Conservation (phyloP, 2,113 vertebrate species). For the Ceyx cyanopectus region DNA sequence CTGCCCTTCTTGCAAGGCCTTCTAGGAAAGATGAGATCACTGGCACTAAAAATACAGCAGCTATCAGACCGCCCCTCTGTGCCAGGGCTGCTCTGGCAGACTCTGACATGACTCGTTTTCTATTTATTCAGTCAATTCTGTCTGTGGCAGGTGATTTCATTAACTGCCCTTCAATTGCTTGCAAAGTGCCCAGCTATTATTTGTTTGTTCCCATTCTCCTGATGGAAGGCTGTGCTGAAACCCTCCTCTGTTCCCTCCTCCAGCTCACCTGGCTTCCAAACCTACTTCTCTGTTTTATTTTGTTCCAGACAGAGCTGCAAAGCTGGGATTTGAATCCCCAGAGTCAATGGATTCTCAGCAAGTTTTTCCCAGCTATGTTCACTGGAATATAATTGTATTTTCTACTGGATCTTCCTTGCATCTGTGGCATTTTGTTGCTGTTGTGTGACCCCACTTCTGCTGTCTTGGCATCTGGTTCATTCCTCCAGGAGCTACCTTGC, state of each 20-base stretch:
- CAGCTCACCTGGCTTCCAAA: fast-evolving
- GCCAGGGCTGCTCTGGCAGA: constrained; percentile 63
- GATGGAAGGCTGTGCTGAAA: background rate
- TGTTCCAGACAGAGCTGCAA: background rate
- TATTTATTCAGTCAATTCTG: constrained; percentile 36
- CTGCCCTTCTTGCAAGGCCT: constrained; percentile 54
- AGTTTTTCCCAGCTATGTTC: background rate
- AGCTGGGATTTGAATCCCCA: fast-evolving
- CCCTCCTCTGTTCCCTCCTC: background rate
- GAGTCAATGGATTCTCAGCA: background rate
- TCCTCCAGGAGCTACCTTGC: background rate
- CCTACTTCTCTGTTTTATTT: background rate
- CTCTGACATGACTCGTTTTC: constrained; percentile 35
- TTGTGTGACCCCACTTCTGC: background rate
- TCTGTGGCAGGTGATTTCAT: constrained; percentile 44
- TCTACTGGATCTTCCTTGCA: background rate
- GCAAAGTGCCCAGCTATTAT: background rate
- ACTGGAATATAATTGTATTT: background rate
- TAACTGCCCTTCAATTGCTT: background rate
- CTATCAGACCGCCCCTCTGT: constrained; percentile 25
- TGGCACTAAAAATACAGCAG: constrained; percentile 63
- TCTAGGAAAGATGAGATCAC: constrained; percentile 67
- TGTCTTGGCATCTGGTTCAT: background rate
- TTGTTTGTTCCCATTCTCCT: background rate
- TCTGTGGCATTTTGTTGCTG: background rate